phyloP scores from a whole-genome alignment of 2,797 vertebrate species.

The Limnodromus scolopaceus region DNA sequence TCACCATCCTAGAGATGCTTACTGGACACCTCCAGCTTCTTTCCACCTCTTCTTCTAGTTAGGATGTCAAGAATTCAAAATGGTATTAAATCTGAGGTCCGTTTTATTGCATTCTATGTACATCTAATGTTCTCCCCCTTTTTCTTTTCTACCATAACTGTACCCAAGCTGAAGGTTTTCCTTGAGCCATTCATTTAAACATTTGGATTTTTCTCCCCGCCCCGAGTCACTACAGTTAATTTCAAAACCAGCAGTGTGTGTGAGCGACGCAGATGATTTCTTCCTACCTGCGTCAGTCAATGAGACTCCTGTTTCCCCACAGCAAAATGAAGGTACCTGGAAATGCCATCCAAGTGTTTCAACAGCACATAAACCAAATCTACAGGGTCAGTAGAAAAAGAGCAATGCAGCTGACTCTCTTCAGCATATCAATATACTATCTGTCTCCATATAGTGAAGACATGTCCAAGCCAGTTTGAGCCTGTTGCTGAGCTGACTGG shows the following conservation, averaged over 20 bases:
- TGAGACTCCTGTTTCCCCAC: conserved; percentile 17
- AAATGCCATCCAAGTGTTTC: conserved; percentile 20
- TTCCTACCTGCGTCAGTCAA: neutral
- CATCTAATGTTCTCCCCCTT: neutral
- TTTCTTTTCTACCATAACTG: neutral
- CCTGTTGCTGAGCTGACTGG: neutral
- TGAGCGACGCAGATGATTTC: neutral
- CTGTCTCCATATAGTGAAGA: neutral
- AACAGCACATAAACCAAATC: neutral
- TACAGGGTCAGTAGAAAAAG: neutral
- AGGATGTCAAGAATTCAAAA: neutral
- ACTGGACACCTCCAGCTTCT: neutral
- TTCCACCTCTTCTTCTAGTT: neutral
- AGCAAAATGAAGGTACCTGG: neutral
- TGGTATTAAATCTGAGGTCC: neutral
- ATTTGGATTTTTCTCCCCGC: neutral
- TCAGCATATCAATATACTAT: neutral
- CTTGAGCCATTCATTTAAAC: neutral
- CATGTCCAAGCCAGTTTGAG: neutral
- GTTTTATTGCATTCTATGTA: neutral
- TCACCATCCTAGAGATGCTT: neutral
- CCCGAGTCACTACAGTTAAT: conserved; percentile 18
- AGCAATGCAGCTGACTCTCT: neutral
- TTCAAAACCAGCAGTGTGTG: conserved; percentile 33
- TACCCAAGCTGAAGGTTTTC: neutral